Base-by-base conservation (phyloP, 2,113 vertebrate species). In the Cygnus atratus region DNA sequence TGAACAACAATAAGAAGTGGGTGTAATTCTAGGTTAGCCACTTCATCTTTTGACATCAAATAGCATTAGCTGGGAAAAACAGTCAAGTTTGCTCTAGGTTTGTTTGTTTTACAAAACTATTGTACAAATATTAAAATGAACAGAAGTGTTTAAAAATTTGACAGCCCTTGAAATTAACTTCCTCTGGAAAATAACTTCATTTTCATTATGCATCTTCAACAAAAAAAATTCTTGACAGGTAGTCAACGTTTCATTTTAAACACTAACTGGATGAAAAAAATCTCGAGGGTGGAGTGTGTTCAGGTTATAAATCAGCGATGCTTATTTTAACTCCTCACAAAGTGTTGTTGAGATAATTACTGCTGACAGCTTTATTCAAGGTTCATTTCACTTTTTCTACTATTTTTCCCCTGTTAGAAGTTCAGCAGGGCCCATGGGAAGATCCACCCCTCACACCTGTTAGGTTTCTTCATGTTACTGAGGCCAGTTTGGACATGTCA, bases 341-440 rank as follows among this genome's bases (percentile, higher is more conserved):
- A 98, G 97, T 98, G 97, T 97, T 97, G 97, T 95, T 98, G 99
- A 99, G 99, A 99, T 99, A 99, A 99, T 99, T 99, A 98, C 98
- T 98, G 98, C 98, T 98, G 99, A 99, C 99, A 99, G 98, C 98
- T 99, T 99, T 98, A 99, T 98, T 98, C 98, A 98, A 98, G 97
- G 98, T 98, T 98, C 98, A 98, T 98, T 98, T 98, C 98, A 98
- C 98, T 98, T 98, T 98, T 98, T 98, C 98, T 98, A 97, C 98
- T 97, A 95, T 97, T 98, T 98, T 98, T 98, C 97, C 97, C 97
- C 98, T 98, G 98, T 98, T 98, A 98, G 97, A 97, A 98, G 97
- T 97, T 97, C 98, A 97, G 96, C 92, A 97, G 97, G 97, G 96
- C 98, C 98, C 98, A 98, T 98, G 98, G 96, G 97, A 97, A 97